Percentiles rank a stretch among this genome's conserved stretches.
phyloP scores from a whole-genome alignment of 2,797 vertebrate genomes.

The Sus cebifrons region DNA sequence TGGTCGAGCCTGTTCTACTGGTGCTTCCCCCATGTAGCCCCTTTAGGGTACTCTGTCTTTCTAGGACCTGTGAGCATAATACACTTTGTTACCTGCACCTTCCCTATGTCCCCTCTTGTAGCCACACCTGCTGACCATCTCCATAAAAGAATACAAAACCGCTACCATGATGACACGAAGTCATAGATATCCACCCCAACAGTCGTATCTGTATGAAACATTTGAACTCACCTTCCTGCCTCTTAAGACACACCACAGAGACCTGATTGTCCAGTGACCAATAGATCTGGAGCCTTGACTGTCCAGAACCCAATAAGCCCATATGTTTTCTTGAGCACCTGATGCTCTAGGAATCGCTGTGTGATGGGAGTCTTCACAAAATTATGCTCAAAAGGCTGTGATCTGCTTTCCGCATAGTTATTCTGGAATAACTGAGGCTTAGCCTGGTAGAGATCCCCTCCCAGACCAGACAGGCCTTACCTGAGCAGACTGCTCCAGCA shows the following conservation, averaged over 20 bases:
- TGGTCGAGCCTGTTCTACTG: neutral
- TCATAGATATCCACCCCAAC: neutral
- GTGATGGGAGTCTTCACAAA: neutral
- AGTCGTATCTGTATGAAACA: neutral
- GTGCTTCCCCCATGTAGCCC: neutral
- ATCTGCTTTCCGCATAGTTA: neutral
- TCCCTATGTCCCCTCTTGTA: neutral
- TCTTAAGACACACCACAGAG: neutral
- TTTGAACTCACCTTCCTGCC: neutral
- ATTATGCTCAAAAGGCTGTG: neutral
- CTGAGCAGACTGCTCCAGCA: conserved; percentile 34
- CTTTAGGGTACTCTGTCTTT: neutral
- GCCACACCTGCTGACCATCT: neutral
- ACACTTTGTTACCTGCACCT: neutral
- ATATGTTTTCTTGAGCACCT: neutral
- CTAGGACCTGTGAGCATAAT: neutral
- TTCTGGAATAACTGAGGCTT: neutral
- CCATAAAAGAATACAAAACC: neutral
- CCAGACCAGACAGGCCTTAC: neutral
- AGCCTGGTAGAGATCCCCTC: neutral
- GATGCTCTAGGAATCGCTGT: neutral
- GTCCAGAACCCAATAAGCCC: neutral
- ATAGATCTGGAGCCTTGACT: neutral
- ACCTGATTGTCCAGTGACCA: neutral
- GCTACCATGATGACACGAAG: neutral